Evolutionary conservation across 2,797 vertebrate species (phyloP), one percentile per base, ranked within the genome.

Genomic region (Menidia menidia): DNA sequence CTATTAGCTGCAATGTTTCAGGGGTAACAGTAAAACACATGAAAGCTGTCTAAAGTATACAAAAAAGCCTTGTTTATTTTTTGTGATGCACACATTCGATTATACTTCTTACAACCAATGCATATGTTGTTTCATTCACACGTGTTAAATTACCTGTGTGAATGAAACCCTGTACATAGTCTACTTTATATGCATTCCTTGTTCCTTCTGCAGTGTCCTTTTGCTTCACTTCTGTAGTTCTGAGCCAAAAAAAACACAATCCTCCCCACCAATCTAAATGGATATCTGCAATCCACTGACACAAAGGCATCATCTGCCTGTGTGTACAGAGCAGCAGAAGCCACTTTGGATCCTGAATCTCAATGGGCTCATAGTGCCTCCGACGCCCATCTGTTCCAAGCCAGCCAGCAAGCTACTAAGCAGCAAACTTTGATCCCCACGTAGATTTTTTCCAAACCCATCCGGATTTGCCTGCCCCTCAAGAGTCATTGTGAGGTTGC

Each of bases 321-420:
- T 90, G 90, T 91, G 84, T 89, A 90, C 90, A 89, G 88, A 92
- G 89, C 86, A 89, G 90, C 91, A 94, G 93, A 87, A 92, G 93
- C 89, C 92, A 93, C 93, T 93, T 93, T 93, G 93, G 92, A 92
- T 93, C 83, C 89, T 88, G 91, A 92, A 92, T 95, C 94, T 94
- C 93, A 89, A 89, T 92, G 88, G 93, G 90, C 91, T 92, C 92
- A 87, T 83, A 82, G 90, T 92, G 88, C 91, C 92, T 92, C 92
- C 92, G 89, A 90, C 92, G 92, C 90, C 94, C 94, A 94, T 94
- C 94, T 95, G 94, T 93, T 95, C 91, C 91, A 73, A 91, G 85
- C 77, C 87, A 91, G 87, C 82, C 92, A 91, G 91, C 83, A 70
- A 91, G 90, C 86, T 89, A 90, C 92, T 89, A 89, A 92, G 92